These are phyloP conservation scores for Ornithoptera priamus DNA, from an alignment of 2,888 invertebrate genomes.

Conservation along the genomic window DNA sequence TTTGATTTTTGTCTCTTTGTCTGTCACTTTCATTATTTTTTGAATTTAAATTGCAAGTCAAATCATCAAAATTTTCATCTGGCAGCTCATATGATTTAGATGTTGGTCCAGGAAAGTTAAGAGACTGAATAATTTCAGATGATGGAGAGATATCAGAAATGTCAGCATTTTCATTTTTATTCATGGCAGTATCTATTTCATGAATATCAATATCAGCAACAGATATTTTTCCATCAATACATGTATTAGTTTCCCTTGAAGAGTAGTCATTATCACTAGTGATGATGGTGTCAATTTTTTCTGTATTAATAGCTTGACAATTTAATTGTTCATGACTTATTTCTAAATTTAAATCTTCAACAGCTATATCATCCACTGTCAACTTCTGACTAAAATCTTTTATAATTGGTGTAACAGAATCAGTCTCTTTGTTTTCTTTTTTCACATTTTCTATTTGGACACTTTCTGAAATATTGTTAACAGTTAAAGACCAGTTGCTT, in stretches of 20 bases:
- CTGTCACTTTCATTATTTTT: slow-evolving; percentile 7
- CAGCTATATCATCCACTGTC: slow-evolving; percentile 24
- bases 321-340: slow-evolving; percentile 27
- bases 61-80: slow-evolving; percentile 63
- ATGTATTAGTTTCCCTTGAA: slow-evolving; percentile 10
- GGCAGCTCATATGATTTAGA: slow-evolving; percentile 13
- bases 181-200: slow-evolving; percentile 27
- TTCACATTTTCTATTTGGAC: slow-evolving; percentile 23
- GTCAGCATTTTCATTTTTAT: slow-evolving; percentile 9
- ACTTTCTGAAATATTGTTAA: slow-evolving; percentile 21
- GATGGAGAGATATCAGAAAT: neutral
- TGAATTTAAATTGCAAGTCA: slow-evolving; percentile 45
- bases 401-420: slow-evolving; percentile 19
- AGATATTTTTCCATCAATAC: slow-evolving; percentile 22
- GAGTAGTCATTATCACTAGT: slow-evolving; percentile 9
- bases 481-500: slow-evolving; percentile 33
- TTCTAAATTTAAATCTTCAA: slow-evolving; percentile 31
- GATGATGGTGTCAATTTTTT: slow-evolving; percentile 12
- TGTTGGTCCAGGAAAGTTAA: slow-evolving; percentile 47
- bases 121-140: slow-evolving; percentile 41
- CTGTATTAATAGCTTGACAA: slow-evolving; percentile 4
- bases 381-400: slow-evolving; percentile 23
- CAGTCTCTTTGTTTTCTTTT: slow-evolving; percentile 26
- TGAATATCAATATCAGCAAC: neutral
- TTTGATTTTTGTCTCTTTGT: neutral